Percentiles rank a stretch among this genome's conserved stretches.
These are phyloP conservation scores for Odocoileus virginianus DNA, from an alignment of 2,113 vertebrate species.

Conservation along the genomic window DNA sequence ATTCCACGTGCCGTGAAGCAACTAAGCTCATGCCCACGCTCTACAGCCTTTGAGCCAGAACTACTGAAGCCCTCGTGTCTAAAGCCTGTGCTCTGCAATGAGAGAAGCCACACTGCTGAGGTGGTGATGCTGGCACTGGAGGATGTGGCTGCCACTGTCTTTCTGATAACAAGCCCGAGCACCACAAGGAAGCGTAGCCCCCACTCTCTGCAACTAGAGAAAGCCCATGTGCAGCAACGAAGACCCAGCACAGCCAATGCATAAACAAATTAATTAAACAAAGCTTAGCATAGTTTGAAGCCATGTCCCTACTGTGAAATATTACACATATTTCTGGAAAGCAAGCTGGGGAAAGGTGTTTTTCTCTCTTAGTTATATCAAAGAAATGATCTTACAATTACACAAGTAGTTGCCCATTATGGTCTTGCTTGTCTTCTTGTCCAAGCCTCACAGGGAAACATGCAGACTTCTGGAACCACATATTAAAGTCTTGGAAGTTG, in stretches of 20 bases:
- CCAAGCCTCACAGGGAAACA: constrained; percentile 69
- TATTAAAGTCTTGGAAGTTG: constrained; percentile 52
- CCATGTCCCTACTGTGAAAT: not conserved
- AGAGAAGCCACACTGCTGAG: not conserved
- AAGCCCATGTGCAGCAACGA: not conserved
- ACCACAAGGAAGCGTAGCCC: not conserved
- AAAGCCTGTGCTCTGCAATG: not conserved
- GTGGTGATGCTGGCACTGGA: not conserved
- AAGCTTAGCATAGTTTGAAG: not conserved
- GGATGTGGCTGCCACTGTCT: not conserved
- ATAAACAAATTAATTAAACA: not conserved
- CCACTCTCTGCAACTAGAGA: not conserved
- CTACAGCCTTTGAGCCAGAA: not conserved
- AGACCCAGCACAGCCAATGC: not conserved
- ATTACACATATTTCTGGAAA: constrained; percentile 43
- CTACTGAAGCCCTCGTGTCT: not conserved
- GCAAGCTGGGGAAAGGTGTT: constrained; percentile 6
- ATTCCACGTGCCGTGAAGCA: not conserved
- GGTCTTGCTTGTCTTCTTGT: constrained; percentile 66
- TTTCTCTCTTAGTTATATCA: constrained; percentile 29
- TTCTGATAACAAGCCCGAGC: not conserved
- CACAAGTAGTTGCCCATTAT: constrained; percentile 48
- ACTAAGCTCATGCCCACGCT: not conserved
- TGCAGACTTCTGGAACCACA: constrained; percentile 73
- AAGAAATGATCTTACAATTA: constrained; percentile 65